These are phyloP conservation scores for Scolopax mira DNA, from an alignment of 2,113 vertebrate species.

Conservation along the genomic window DNA sequence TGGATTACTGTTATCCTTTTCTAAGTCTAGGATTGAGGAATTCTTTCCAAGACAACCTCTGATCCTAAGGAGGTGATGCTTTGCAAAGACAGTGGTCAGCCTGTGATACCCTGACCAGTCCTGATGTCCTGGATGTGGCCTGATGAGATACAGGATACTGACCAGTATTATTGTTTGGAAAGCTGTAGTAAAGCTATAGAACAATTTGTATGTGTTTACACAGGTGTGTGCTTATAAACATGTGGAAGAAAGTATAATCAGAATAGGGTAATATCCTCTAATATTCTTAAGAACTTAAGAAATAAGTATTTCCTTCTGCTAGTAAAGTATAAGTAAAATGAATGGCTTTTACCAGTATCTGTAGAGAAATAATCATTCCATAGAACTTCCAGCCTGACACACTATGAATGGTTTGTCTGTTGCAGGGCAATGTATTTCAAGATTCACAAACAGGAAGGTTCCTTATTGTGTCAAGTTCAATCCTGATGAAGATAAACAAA, in stretches of 20 bases:
- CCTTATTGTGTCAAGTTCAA: conserved; percentile 99
- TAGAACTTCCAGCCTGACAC: background rate
- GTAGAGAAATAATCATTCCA: background rate
- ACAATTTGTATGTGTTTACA: background rate
- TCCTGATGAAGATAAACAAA: conserved; percentile 97
- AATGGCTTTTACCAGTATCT: background rate
- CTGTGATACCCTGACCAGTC: background rate
- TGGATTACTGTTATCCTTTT: background rate
- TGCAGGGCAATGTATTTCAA: conserved; percentile 92
- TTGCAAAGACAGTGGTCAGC: background rate
- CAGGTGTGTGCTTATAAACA: background rate
- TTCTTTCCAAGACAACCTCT: background rate
- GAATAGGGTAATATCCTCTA: background rate
- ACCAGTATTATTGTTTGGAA: background rate
- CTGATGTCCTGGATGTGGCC: background rate
- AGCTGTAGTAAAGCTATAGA: background rate
- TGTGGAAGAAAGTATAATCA: background rate
- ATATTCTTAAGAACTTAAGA: background rate
- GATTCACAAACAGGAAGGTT: conserved; percentile 96
- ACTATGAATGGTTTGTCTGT: background rate
- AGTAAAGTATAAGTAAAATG: background rate
- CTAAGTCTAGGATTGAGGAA: background rate
- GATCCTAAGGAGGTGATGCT: background rate
- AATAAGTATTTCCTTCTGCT: background rate
- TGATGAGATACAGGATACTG: background rate